Percentiles rank a stretch among this genome's conserved stretches.
phyloP scores from a whole-genome alignment of 2,113 vertebrate species.

The Tapirus terrestris region DNA sequence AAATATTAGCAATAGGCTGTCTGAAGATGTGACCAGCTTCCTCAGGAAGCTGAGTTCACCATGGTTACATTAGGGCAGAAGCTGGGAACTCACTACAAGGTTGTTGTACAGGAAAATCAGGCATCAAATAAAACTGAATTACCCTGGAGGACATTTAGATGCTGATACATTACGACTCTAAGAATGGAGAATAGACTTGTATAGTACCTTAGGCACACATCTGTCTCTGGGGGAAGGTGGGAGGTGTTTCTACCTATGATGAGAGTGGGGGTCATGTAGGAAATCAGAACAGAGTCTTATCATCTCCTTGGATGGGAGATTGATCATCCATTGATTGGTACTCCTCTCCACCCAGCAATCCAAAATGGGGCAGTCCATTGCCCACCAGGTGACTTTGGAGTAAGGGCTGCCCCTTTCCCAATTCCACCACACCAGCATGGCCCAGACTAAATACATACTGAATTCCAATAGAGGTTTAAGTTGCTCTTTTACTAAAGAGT shows the following conservation, averaged over 20 bases:
- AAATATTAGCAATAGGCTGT: not conserved
- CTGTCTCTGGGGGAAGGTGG: not conserved
- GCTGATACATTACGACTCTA: not conserved
- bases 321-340: not conserved
- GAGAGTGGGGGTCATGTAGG: not conserved
- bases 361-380: not conserved
- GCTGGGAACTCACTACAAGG: not conserved
- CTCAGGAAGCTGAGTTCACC: not conserved
- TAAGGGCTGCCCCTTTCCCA: not conserved
- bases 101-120: not conserved
- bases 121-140: not conserved
- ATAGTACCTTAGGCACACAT: not conserved
- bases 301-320: not conserved
- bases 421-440: not conserved
- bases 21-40: not conserved
- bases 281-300: not conserved
- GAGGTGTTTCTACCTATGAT: not conserved
- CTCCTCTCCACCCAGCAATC: not conserved
- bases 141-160: not conserved
- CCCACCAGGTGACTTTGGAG: not conserved
- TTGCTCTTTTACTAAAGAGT: not conserved
- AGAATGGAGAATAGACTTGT: not conserved
- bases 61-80: not conserved
- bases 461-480: not conserved
- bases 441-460: not conserved